Evolutionary conservation across 2,888 invertebrate genomes (phyloP).

Genomic region (Tortrix viridana): DNA sequence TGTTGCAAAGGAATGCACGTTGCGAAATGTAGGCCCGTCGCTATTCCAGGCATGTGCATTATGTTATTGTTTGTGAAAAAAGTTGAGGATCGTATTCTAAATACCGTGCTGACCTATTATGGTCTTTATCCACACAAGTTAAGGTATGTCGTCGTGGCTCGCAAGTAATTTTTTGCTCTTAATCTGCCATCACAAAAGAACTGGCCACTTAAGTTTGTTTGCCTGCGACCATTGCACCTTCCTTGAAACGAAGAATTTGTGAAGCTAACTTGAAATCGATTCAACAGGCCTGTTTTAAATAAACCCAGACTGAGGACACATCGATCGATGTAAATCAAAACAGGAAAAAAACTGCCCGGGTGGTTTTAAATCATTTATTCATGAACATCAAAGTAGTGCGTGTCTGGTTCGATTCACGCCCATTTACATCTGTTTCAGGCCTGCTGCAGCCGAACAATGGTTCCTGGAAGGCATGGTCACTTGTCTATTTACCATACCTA

Average conservation of each 20-base stretch:
- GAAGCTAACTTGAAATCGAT: slow-evolving; percentile 18
- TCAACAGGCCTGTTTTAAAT: slow-evolving; percentile 21
- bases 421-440: slow-evolving; percentile 55
- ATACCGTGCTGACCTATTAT: neutral
- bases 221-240: slow-evolving; percentile 18
- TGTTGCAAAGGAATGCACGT: slow-evolving; percentile 42
- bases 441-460: slow-evolving; percentile 56
- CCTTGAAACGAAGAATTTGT: slow-evolving; percentile 28
- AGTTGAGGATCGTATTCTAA: slow-evolving; percentile 6
- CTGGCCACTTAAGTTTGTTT: slow-evolving; percentile 30
- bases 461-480: slow-evolving; percentile 54
- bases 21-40: slow-evolving; percentile 45
- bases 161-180: slow-evolving; percentile 5
- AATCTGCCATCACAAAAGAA: slow-evolving; percentile 9
- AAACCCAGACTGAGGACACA: slow-evolving; percentile 20
- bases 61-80: slow-evolving; percentile 28
- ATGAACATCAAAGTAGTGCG: slow-evolving; percentile 50
- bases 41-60: slow-evolving; percentile 43
- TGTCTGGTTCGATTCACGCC: slow-evolving; percentile 51
- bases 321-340: slow-evolving; percentile 31
- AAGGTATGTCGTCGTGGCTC: slow-evolving; percentile 1
- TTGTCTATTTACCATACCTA: slow-evolving; percentile 55
- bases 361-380: slow-evolving; percentile 45
- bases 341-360: slow-evolving; percentile 42
- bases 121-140: neutral